Conservation (phyloP, 2,113 vertebrate genomes). For the Pseudopipra pipra region DNA sequence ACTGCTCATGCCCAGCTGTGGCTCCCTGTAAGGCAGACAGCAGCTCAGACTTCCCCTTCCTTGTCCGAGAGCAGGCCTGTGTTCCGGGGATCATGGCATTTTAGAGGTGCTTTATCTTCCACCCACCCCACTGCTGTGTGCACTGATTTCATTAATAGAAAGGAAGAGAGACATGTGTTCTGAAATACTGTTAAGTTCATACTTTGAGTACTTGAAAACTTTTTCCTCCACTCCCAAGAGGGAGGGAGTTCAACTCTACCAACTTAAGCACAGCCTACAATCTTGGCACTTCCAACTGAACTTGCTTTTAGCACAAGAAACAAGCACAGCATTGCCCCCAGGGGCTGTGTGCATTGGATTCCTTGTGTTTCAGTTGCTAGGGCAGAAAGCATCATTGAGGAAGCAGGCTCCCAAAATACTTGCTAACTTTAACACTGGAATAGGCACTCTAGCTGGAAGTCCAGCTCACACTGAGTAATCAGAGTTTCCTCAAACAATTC, state of each 20-base stretch:
- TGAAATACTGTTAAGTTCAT: background rate
- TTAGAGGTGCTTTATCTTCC: background rate
- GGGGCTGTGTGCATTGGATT: background rate
- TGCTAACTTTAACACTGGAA: background rate
- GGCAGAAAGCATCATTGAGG: background rate
- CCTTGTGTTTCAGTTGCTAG: background rate
- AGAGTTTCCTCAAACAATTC: background rate
- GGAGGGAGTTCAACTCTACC: background rate
- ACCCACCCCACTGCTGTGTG: background rate
- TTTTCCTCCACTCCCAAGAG: background rate
- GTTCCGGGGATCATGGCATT: background rate
- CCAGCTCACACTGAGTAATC: background rate
- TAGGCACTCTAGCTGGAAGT: background rate
- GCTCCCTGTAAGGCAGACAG: background rate
- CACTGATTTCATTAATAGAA: background rate
- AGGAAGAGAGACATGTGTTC: background rate
- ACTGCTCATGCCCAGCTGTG: background rate
- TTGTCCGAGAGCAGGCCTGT: background rate
- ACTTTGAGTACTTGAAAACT: background rate
- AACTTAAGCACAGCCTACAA: background rate
- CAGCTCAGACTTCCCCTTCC: background rate
- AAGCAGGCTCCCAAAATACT: background rate
- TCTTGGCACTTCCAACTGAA: background rate
- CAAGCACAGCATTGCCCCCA: background rate
- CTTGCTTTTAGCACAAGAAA: background rate